Evolutionary conservation across 30 jellyfish, hydroid and myxozoan species (phyloP).

Genomic region (Mastigias papua): DNA sequence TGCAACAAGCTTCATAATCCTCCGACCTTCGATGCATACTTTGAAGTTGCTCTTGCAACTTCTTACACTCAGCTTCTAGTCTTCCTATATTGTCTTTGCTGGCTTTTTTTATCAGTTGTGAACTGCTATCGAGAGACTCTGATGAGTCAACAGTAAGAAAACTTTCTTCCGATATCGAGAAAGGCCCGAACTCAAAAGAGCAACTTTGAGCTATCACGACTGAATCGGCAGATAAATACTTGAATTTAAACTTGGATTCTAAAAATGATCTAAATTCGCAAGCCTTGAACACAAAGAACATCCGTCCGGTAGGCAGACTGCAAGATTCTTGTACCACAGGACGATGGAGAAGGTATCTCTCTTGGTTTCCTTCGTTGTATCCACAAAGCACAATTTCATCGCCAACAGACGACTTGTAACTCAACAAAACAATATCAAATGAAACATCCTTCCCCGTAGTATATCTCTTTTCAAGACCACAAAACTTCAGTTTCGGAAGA

Average conservation of each 20-base stretch:
- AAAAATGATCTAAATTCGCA: not conserved
- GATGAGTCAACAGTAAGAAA: constrained; percentile 26
- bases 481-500: constrained; percentile 11
- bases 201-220: constrained; percentile 34
- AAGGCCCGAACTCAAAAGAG: constrained; percentile 15
- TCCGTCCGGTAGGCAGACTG: not conserved
- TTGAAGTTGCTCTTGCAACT: constrained; percentile 24
- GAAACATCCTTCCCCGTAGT: constrained; percentile 12
- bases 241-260: constrained; percentile 15
- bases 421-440: not conserved
- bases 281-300: constrained; percentile 4
- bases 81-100: constrained; percentile 6
- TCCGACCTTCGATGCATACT: not conserved
- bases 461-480: not conserved
- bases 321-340: constrained; percentile 17
- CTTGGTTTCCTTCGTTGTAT: constrained; percentile 5
- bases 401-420: constrained; percentile 7
- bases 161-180: constrained; percentile 42
- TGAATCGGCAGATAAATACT: constrained; percentile 43
- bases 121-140: not conserved
- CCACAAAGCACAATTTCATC: constrained; percentile 46
- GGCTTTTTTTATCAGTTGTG: not conserved
- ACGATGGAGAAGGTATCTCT: not conserved
- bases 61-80: constrained; percentile 43
- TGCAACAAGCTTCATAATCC: constrained; percentile 21